These are phyloP conservation scores for Girardinichthys multiradiatus DNA, from an alignment of 2,113 vertebrate genomes.

Conservation along the genomic window DNA sequence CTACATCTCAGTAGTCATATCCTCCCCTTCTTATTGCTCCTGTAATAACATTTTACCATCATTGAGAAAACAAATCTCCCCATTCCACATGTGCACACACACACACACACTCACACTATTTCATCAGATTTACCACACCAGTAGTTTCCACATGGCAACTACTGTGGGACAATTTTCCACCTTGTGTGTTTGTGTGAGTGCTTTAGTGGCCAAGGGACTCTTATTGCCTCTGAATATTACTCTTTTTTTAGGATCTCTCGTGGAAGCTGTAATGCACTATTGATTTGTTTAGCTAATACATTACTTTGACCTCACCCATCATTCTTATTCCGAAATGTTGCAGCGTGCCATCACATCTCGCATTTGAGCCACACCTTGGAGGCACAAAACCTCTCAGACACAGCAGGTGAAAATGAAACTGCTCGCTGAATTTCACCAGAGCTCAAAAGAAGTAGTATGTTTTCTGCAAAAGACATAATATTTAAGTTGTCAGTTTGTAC, in stretches of 20 bases:
- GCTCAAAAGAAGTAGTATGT: neutral
- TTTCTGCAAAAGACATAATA: neutral
- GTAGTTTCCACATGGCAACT: conserved; percentile 36
- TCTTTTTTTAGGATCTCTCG: conserved; percentile 60
- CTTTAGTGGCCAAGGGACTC: conserved; percentile 41
- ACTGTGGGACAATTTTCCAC: conserved; percentile 39
- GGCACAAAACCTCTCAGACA: neutral
- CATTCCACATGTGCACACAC: conserved; percentile 4
- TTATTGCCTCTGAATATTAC: conserved; percentile 48
- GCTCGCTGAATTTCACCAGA: conserved; percentile 13
- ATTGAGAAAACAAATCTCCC: conserved; percentile 62
- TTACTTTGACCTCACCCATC: conserved; percentile 40
- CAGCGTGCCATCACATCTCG: conserved; percentile 18
- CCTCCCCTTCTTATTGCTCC: conserved; percentile 48
- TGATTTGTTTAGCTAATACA: conserved; percentile 78
- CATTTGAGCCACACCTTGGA: conserved; percentile 32
- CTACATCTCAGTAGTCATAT: conserved; percentile 20
- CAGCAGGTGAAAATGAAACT: conserved; percentile 17
- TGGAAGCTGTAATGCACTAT: conserved; percentile 68
- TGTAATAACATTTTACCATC: conserved; percentile 62
- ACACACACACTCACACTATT: conserved; percentile 12
- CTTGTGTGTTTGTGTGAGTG: conserved; percentile 20
- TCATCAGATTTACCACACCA: conserved; percentile 61
- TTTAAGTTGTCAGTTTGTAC: neutral
- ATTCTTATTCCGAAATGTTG: conserved; percentile 38